Conservation (phyloP, 30 jellyfish, hydroid and myxozoan species). For the Aurelia sp. region DNA sequence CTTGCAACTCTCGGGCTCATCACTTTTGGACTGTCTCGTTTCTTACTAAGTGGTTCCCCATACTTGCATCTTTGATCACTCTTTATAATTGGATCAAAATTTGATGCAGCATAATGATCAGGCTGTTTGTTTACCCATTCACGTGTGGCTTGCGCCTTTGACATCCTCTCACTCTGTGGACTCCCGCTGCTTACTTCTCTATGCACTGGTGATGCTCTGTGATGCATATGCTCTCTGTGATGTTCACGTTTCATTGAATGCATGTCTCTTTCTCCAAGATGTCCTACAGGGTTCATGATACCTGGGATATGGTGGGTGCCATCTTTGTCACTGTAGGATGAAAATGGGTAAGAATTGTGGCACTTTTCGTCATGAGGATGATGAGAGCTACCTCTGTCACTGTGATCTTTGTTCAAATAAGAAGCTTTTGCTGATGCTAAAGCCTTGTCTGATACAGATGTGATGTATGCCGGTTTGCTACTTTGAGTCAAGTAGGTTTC, state of each 20-base stretch:
- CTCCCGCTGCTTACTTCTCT: conserved; percentile 30
- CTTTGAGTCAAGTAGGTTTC: conserved; percentile 15
- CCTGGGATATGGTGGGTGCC: conserved; percentile 8
- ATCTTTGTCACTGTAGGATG: conserved; percentile 26
- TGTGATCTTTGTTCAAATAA: conserved; percentile 41
- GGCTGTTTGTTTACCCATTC: conserved; percentile 79
- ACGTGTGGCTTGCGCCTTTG: conserved; percentile 67
- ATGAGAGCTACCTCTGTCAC: conserved; percentile 12
- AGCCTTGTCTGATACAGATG: conserved; percentile 51
- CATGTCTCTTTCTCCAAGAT: conserved; percentile 16
- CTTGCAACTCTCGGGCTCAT: conserved; percentile 5
- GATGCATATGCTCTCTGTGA: conserved; percentile 7
- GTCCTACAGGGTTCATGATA: conserved; percentile 15
- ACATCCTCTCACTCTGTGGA: conserved; percentile 53
- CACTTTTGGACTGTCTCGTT: conserved; percentile 15
- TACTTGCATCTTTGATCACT: conserved; percentile 7
- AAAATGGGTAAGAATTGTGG: conserved; percentile 33
- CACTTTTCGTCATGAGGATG: conserved; percentile 29
- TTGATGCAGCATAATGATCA: conserved; percentile 4
- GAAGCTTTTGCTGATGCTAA: conserved; percentile 62
- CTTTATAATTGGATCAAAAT: conserved; percentile 15
- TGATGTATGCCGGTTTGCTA: conserved; percentile 32
- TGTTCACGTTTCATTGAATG: conserved; percentile 20
- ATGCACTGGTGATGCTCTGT: conserved; percentile 21
- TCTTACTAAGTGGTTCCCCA: conserved; percentile 32